Evolutionary conservation across 2,113 vertebrate genomes (phyloP).

Genomic region (Xenus cinereus): DNA sequence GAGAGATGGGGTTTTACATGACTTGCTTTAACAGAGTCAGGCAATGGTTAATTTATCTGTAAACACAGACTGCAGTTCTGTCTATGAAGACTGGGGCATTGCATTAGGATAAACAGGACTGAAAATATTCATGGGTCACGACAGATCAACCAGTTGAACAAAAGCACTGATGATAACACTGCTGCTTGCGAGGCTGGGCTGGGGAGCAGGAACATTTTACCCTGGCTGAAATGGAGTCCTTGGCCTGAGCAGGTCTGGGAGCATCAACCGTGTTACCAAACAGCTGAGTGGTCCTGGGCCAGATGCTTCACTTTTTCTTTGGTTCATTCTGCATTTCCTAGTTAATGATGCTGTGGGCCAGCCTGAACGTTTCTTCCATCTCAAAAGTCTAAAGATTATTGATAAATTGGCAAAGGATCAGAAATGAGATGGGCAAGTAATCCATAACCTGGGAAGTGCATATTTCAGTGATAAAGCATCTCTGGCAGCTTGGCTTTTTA

Average conservation of each 20-base stretch:
- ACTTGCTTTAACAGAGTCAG: not conserved
- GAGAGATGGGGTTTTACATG: not conserved
- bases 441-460: not conserved
- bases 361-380: not conserved
- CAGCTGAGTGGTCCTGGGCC: fast-evolving
- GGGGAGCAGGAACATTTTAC: not conserved
- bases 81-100: not conserved
- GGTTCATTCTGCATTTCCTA: not conserved
- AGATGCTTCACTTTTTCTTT: not conserved
- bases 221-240: not conserved
- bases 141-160: not conserved
- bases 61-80: not conserved
- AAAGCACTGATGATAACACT: not conserved
- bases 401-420: not conserved
- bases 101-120: not conserved
- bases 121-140: not conserved
- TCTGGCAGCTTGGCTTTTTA: not conserved
- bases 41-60: not conserved
- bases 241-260: not conserved
- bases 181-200: not conserved
- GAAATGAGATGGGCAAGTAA: not conserved
- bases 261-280: not conserved
- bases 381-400: not conserved
- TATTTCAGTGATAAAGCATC: not conserved
- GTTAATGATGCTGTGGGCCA: not conserved